Evolutionary conservation across 2,797 vertebrate species (phyloP).

Genomic region (Sebastes miniatus): DNA sequence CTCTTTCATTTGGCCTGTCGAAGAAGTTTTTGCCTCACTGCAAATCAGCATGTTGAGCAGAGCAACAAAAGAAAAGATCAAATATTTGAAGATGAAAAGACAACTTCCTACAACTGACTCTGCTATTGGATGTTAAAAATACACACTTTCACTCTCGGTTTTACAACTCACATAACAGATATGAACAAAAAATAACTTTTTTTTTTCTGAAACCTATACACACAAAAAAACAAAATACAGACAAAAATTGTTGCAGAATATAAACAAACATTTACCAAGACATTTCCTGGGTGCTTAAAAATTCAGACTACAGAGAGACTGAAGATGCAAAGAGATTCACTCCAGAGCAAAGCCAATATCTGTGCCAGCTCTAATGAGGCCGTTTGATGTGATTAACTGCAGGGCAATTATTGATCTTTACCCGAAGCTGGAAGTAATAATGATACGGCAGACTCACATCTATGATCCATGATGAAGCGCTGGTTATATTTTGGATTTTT

Average conservation of each 20-base stretch:
- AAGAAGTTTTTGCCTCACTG: background rate
- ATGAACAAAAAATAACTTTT: background rate
- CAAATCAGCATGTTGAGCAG: background rate
- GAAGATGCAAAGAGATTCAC: slow-evolving; percentile 22
- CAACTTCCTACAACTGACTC: background rate
- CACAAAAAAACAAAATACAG: background rate
- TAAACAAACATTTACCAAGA: background rate
- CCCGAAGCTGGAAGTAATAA: slow-evolving; percentile 32
- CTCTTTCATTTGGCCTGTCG: background rate
- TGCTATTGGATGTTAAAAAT: background rate
- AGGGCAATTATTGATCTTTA: slow-evolving; percentile 71
- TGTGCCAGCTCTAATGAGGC: slow-evolving; percentile 57
- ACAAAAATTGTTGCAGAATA: background rate
- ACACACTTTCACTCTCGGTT: background rate
- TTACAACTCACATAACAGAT: background rate
- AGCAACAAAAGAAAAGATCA: background rate
- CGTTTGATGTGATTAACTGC: slow-evolving; percentile 75
- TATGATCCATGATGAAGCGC: slow-evolving; percentile 12
- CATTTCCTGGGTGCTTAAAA: background rate
- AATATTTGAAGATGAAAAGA: slow-evolving; percentile 29
- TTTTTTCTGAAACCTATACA: background rate
- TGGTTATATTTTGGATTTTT: background rate
- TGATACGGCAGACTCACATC: background rate
- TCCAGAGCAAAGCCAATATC: slow-evolving; percentile 18
- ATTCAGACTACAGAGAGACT: background rate